These are phyloP conservation scores for Carassius auratus DNA, from an alignment of 2,113 vertebrate genomes.

Conservation along the genomic window DNA sequence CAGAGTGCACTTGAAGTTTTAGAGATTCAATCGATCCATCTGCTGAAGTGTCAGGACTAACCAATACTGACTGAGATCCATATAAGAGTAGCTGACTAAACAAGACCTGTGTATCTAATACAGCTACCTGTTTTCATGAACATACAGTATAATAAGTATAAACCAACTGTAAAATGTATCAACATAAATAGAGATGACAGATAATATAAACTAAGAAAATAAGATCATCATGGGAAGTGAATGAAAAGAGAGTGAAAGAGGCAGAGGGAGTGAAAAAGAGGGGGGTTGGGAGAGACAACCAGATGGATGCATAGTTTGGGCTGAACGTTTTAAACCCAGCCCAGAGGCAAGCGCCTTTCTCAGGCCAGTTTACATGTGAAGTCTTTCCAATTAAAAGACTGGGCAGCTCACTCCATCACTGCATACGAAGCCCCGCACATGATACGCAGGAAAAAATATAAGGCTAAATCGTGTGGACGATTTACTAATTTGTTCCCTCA, in stretches of 20 bases:
- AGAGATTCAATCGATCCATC: background rate
- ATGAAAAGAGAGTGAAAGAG: constrained; percentile 31
- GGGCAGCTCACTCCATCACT: constrained; percentile 74
- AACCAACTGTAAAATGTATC: background rate
- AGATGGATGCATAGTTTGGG: constrained; percentile 85
- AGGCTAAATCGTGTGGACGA: too few species aligned
- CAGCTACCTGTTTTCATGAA: background rate
- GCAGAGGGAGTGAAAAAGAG: constrained; percentile 46
- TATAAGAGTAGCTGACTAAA: background rate
- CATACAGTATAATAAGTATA: constrained; percentile 8
- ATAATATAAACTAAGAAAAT: constrained; percentile 50
- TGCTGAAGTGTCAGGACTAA: background rate
- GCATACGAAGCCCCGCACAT: too few species aligned
- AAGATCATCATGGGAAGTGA: constrained; percentile 18
- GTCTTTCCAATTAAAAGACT: constrained; percentile 74
- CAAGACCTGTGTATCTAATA: background rate
- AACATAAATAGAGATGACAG: background rate
- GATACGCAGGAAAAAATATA: too few species aligned
- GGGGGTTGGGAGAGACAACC: constrained; percentile 80
- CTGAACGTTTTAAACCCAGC: constrained; percentile 86
- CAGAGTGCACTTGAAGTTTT: too few species aligned
- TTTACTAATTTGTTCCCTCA: too few species aligned
- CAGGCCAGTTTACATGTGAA: constrained; percentile 72
- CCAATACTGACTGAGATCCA: background rate
- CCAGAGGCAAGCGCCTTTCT: constrained; percentile 81